These are phyloP conservation scores for Strigamia transsilvanica DNA, from an alignment of 2,888 invertebrate genomes.

Conservation along the genomic window DNA sequence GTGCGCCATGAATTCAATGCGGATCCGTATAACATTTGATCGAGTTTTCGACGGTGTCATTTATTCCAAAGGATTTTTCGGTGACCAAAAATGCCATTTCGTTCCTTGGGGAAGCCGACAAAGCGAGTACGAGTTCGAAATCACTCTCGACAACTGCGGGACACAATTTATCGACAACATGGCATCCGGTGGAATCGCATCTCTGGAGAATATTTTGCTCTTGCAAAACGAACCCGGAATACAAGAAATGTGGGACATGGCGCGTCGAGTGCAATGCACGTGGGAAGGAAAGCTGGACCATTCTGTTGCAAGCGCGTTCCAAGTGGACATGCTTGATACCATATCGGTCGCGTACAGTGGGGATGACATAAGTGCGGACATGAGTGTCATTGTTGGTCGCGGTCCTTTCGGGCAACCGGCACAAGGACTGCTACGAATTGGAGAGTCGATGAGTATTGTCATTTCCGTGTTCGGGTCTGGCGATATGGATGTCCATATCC, in stretches of 20 bases:
- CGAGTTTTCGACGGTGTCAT: conserved; percentile 79
- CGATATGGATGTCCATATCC: conserved; percentile 78
- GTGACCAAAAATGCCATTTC: conserved; percentile 75
- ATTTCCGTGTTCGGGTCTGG: conserved; percentile 81
- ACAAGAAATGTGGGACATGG: conserved; percentile 80
- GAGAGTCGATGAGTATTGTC: conserved; percentile 81
- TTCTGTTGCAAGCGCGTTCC: conserved; percentile 76
- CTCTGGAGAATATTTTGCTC: conserved; percentile 79
- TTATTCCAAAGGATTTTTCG: conserved; percentile 75
- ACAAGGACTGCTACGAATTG: conserved; percentile 80
- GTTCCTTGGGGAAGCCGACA: conserved; percentile 76
- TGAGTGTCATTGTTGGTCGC: conserved; percentile 76
- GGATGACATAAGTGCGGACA: conserved; percentile 80
- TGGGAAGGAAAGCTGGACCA: conserved; percentile 84
- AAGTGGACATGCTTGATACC: conserved; percentile 81
- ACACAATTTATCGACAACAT: conserved; percentile 82
- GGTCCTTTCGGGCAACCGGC: conserved; percentile 81
- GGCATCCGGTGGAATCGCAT: conserved; percentile 77
- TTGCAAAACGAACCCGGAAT: conserved; percentile 81
- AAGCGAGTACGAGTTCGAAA: conserved; percentile 76
- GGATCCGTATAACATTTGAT: conserved; percentile 80
- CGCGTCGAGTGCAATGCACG: conserved; percentile 78
- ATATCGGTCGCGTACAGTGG: conserved; percentile 84
- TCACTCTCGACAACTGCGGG: conserved; percentile 78
- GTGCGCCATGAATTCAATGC: conserved; percentile 84